These are phyloP conservation scores for Koerneria pararmatus DNA, from an alignment of 2,888 invertebrate genomes.

Conservation along the genomic window DNA sequence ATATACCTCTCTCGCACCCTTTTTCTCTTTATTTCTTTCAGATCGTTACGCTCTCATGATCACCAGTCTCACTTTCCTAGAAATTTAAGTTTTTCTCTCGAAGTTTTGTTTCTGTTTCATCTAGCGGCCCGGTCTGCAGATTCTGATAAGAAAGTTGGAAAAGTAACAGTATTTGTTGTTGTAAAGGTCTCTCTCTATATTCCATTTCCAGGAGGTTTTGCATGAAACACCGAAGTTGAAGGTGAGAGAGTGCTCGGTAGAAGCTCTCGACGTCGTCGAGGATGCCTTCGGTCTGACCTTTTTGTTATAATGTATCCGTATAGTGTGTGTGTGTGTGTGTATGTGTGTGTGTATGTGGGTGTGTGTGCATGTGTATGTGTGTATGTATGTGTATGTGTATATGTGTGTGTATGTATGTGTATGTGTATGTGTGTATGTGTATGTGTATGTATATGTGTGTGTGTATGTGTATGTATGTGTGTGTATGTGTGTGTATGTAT, in stretches of 20 bases:
- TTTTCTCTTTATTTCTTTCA: not conserved
- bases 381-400: conserved; percentile 6
- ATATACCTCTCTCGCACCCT: not conserved
- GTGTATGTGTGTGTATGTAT: not conserved
- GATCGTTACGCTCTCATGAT: not conserved
- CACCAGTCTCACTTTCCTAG: too few relatives aligned
- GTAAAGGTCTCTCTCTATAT: not conserved
- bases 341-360: conserved; percentile 17
- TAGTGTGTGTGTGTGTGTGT: conserved; percentile 20
- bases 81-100: too few relatives aligned
- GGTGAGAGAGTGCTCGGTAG: conserved; percentile 73
- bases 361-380: conserved; percentile 11
- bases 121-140: too few relatives aligned
- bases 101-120: too few relatives aligned
- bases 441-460: conserved; percentile 8
- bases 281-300: conserved; percentile 27
- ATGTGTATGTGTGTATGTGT: conserved; percentile 10
- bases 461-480: not conserved
- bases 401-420: conserved; percentile 9
- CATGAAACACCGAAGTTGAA: conserved; percentile 65
- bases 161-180: not conserved
- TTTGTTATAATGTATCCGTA: too few relatives aligned
- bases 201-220: conserved; percentile 40
- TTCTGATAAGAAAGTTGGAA: too few relatives aligned
- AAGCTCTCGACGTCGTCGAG: conserved; percentile 71